Percentiles rank a stretch among this genome's conserved stretches.
Conservation (phyloP, 2,797 vertebrate genomes). For the Anabas testudineus region DNA sequence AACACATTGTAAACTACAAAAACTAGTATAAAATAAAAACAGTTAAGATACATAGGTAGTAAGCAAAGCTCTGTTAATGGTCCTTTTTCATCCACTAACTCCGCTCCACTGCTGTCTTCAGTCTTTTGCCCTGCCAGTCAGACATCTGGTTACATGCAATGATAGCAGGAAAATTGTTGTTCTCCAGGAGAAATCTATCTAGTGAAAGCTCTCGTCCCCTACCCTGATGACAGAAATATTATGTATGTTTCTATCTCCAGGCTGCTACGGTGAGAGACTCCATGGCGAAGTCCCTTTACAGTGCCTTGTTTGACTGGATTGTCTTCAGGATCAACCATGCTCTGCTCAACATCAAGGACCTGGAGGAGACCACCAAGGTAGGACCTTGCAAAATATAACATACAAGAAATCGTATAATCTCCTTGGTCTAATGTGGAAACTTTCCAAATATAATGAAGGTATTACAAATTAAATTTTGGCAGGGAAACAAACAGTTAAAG, state of each 20-base stretch:
- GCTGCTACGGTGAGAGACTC: constrained; percentile 96
- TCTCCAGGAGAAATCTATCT: neutral
- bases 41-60: neutral
- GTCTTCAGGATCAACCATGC: constrained; percentile 99
- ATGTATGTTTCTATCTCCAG: constrained; percentile 71
- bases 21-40: neutral
- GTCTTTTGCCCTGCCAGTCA: too few species aligned
- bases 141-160: too few species aligned
- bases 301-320: constrained; percentile 99
- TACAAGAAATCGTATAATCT: neutral
- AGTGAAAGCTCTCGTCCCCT: too few species aligned
- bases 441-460: too few species aligned
- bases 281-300: constrained; percentile 97
- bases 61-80: too few species aligned
- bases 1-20: neutral
- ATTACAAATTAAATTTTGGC: too few species aligned
- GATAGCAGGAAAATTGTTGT: too few species aligned
- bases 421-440: neutral
- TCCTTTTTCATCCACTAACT: too few species aligned
- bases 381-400: neutral
- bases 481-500: too few species aligned
- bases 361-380: constrained; percentile 94
- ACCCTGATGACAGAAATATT: neutral
- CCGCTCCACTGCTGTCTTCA: too few species aligned
- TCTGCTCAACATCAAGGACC: constrained; percentile 93